phyloP scores from a whole-genome alignment of 1,140 invertebrate genomes.

The Drosophila sulfurigaster region DNA sequence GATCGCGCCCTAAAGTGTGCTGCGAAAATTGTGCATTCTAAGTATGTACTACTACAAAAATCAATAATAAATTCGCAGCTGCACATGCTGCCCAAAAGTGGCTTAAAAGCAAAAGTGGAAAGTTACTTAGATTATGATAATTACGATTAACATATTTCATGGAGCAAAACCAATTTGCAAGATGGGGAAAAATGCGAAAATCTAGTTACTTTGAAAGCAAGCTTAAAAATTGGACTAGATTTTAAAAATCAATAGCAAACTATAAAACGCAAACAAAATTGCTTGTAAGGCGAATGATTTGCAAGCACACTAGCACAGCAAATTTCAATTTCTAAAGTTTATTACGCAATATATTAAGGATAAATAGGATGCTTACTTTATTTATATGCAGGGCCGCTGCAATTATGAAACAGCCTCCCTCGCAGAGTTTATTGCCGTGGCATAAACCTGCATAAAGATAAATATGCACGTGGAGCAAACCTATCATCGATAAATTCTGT shows the following conservation, averaged over 20 bases:
- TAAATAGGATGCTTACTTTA: slow-evolving; percentile 47
- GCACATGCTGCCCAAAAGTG: slow-evolving; percentile 18
- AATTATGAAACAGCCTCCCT: slow-evolving; percentile 50
- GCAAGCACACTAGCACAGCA: slow-evolving; percentile 15
- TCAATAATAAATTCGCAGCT: slow-evolving; percentile 57
- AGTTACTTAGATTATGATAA: slow-evolving; percentile 35
- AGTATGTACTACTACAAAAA: slow-evolving; percentile 38
- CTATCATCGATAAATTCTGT: slow-evolving; percentile 75
- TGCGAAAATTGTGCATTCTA: slow-evolving; percentile 10
- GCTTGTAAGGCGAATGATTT: slow-evolving; percentile 38
- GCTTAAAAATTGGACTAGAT: background rate
- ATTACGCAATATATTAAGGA: slow-evolving; percentile 68
- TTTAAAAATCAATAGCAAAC: background rate
- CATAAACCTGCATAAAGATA: slow-evolving; percentile 73
- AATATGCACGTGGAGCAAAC: slow-evolving; percentile 72
- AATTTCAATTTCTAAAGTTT: slow-evolving; percentile 57
- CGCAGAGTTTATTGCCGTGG: background rate
- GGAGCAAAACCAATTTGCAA: slow-evolving; percentile 40
- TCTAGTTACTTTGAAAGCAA: background rate
- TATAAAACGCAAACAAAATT: background rate
- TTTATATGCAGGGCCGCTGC: slow-evolving; percentile 63
- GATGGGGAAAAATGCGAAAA: background rate
- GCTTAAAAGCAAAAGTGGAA: slow-evolving; percentile 1
- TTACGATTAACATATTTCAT: slow-evolving; percentile 64
- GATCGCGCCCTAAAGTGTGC: slow-evolving; percentile 46